Conservation (phyloP, 2,113 vertebrate species). For the Notothenia rossii region DNA sequence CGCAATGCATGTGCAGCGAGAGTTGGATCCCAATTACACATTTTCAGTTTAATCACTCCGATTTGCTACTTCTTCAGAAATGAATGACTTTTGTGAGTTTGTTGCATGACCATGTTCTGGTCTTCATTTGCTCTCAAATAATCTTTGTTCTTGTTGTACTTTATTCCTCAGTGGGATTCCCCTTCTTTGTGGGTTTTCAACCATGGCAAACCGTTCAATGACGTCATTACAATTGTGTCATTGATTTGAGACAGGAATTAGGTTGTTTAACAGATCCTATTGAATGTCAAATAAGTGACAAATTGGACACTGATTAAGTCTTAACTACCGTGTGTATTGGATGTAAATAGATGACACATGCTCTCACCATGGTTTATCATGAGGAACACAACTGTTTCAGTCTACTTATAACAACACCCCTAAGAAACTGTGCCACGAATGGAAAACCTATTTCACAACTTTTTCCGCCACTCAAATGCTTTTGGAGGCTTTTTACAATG, state of each 20-base stretch:
- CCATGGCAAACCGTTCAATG: constrained; percentile 57
- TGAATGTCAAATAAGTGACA: constrained; percentile 54
- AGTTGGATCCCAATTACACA: constrained; percentile 23
- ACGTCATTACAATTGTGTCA: constrained; percentile 61
- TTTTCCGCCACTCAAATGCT: constrained; percentile 39
- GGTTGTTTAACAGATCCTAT: constrained; percentile 30
- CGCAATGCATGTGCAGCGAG: neutral
- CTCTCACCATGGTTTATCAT: constrained; percentile 33
- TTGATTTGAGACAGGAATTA: constrained; percentile 24
- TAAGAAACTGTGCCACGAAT: constrained; percentile 65
- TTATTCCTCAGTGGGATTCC: constrained; percentile 57
- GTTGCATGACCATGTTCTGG: neutral
- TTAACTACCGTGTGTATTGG: constrained; percentile 20
- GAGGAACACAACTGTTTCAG: constrained; percentile 32
- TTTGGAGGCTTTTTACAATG: constrained; percentile 61
- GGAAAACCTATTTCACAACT: constrained; percentile 74
- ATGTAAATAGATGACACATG: constrained; percentile 40
- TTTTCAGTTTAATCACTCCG: neutral
- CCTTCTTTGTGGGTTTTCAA: constrained; percentile 48
- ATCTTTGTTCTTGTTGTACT: constrained; percentile 52
- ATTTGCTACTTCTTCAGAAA: constrained; percentile 7
- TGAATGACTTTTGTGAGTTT: constrained; percentile 14
- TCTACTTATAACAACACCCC: constrained; percentile 31
- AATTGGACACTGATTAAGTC: constrained; percentile 55
- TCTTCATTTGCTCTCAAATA: constrained; percentile 40